Evolutionary conservation across 1,140 invertebrate genomes (phyloP).

Genomic region (Brachionus calyciflorus): DNA sequence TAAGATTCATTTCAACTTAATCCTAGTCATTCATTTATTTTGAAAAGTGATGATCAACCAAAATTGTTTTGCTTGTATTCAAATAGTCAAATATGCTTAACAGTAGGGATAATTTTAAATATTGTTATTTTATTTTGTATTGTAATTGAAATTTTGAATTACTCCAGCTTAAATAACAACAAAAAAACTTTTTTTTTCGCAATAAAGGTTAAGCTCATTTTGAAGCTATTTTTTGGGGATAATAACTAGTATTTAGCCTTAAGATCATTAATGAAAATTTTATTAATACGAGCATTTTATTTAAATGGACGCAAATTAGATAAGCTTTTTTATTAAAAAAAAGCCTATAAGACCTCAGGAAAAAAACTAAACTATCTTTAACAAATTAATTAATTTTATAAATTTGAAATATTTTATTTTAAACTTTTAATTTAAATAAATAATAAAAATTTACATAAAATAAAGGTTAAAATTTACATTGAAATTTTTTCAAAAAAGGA

Average conservation of each 20-base stretch:
- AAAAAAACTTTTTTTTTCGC: slow-evolving; percentile 15
- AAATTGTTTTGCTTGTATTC: too few relatives aligned
- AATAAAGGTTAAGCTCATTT: slow-evolving; percentile 40
- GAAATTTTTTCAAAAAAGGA: background rate
- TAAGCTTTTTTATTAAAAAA: too few relatives aligned
- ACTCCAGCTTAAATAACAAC: background rate
- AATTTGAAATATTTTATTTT: background rate
- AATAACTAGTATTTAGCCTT: background rate
- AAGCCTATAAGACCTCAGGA: too few relatives aligned
- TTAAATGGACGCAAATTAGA: too few relatives aligned
- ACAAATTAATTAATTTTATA: too few relatives aligned
- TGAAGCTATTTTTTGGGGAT: background rate
- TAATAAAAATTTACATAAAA: background rate
- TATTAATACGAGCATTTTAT: too few relatives aligned
- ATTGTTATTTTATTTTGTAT: slow-evolving; percentile 21
- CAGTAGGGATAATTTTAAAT: too few relatives aligned
- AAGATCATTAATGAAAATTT: background rate
- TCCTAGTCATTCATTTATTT: too few relatives aligned
- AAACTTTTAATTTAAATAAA: background rate
- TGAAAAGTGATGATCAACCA: too few relatives aligned
- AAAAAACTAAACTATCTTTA: too few relatives aligned
- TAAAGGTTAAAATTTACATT: background rate
- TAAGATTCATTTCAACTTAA: too few relatives aligned
- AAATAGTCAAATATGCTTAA: too few relatives aligned
- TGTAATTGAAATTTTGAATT: background rate